phyloP scores from a whole-genome alignment of 2,888 invertebrate species.

The Xanthostigma xanthostigma region DNA sequence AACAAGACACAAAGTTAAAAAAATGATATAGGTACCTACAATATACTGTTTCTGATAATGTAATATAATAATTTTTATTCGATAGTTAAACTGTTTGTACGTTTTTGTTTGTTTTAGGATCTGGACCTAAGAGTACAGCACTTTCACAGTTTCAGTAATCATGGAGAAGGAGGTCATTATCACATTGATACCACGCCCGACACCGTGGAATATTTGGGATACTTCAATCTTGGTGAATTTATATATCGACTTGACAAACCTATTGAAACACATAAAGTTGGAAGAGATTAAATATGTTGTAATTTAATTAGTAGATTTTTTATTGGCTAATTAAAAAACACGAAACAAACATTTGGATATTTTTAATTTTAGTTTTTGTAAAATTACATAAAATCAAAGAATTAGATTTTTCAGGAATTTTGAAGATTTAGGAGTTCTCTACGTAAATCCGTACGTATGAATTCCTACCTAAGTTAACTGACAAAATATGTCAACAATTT shows the following conservation, averaged over 20 bases:
- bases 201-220: constrained; percentile 76
- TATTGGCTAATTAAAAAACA: too few species aligned
- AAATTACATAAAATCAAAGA: too few species aligned
- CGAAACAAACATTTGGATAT: too few species aligned
- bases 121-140: constrained; percentile 87
- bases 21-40: background rate
- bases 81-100: background rate
- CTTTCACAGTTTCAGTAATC: constrained; percentile 81
- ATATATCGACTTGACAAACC: constrained; percentile 68
- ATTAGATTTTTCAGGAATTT: too few species aligned
- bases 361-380: too few species aligned
- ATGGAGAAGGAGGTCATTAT: constrained; percentile 88
- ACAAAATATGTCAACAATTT: too few species aligned
- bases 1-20: background rate
- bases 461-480: too few species aligned
- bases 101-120: constrained; percentile 38
- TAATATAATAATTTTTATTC: background rate
- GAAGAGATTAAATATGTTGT: constrained; percentile 49
- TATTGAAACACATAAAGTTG: constrained; percentile 44
- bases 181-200: constrained; percentile 89
- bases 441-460: too few species aligned
- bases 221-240: constrained; percentile 63
- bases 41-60: background rate
- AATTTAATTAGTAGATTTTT: background rate
- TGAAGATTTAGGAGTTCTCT: too few species aligned